phyloP scores from a whole-genome alignment of 2,888 invertebrate species.

The Xylota sylvarum region DNA sequence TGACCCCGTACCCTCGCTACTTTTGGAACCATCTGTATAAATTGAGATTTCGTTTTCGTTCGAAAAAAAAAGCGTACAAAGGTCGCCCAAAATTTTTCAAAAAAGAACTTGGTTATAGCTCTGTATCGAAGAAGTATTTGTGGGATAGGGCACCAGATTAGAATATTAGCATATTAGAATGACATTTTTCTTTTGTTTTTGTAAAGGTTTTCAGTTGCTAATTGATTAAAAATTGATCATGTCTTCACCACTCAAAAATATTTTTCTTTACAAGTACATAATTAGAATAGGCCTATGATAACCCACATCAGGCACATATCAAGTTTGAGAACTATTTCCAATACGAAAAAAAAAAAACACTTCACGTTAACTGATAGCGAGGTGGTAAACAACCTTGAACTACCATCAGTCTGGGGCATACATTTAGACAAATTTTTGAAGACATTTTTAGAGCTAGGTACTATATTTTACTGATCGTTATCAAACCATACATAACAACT shows the following conservation, averaged over 20 bases:
- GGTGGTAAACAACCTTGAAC: slow-evolving; percentile 8
- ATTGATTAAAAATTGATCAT: too few relatives aligned
- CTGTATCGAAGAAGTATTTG: too few relatives aligned
- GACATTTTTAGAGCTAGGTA: neutral
- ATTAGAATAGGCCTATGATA: neutral
- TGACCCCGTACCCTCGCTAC: too few relatives aligned
- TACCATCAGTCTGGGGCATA: neutral
- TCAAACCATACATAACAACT: neutral
- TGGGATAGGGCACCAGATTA: too few relatives aligned
- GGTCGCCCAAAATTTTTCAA: too few relatives aligned
- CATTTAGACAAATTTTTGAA: neutral
- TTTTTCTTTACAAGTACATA: neutral
- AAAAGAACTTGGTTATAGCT: too few relatives aligned
- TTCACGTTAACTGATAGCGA: neutral
- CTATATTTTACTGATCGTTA: neutral
- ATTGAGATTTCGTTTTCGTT: too few relatives aligned
- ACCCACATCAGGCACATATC: neutral
- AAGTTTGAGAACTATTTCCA: neutral
- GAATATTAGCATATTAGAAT: too few relatives aligned
- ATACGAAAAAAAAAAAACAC: neutral
- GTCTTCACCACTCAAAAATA: neutral
- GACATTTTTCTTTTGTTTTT: too few relatives aligned
- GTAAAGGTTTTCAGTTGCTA: too few relatives aligned
- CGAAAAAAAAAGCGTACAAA: too few relatives aligned
- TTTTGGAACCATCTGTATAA: too few relatives aligned